Conservation (phyloP, 30 jellyfish, hydroid and myxozoan genomes). For the Hydra vulgaris region DNA sequence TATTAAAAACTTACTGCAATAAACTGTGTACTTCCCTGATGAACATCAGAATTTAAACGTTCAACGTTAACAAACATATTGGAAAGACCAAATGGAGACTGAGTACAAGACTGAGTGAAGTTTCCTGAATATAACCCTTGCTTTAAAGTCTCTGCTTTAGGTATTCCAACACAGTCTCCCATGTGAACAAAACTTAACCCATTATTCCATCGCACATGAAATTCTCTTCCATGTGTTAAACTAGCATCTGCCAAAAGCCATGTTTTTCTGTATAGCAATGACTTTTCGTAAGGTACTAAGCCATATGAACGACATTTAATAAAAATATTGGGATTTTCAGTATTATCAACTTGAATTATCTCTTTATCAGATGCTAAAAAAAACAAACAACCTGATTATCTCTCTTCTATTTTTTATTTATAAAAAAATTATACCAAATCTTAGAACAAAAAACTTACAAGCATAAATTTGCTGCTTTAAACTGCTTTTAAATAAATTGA, state of each 20-base stretch:
- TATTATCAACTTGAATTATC: not conserved
- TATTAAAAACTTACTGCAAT: slow-evolving; percentile 8
- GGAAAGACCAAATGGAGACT: slow-evolving; percentile 7
- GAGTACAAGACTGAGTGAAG: not conserved
- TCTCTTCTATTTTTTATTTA: no score
- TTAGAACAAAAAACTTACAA: no score
- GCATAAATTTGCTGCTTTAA: not conserved
- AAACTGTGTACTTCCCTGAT: not conserved
- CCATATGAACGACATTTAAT: slow-evolving; percentile 19
- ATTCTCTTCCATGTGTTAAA: slow-evolving; percentile 53
- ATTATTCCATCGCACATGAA: slow-evolving; percentile 76
- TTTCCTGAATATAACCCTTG: not conserved
- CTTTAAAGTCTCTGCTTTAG: not conserved
- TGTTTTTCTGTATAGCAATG: slow-evolving; percentile 21
- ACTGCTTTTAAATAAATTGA: slow-evolving; percentile 20
- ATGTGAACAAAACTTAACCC: slow-evolving; percentile 37
- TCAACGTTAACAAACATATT: slow-evolving; percentile 17
- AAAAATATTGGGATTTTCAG: not conserved
- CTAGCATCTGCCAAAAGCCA: slow-evolving; percentile 61
- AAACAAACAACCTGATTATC: no score
- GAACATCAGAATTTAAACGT: not conserved
- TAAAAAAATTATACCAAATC: no score
- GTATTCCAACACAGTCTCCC: slow-evolving; percentile 36
- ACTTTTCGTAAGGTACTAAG: slow-evolving; percentile 25
- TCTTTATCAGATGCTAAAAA: not conserved